A percentile compares a stretch with the other conserved stretches of the same genome.
Evolutionary conservation across 2,113 vertebrate genomes (phyloP).

Genomic region (Eurystomus gularis): DNA sequence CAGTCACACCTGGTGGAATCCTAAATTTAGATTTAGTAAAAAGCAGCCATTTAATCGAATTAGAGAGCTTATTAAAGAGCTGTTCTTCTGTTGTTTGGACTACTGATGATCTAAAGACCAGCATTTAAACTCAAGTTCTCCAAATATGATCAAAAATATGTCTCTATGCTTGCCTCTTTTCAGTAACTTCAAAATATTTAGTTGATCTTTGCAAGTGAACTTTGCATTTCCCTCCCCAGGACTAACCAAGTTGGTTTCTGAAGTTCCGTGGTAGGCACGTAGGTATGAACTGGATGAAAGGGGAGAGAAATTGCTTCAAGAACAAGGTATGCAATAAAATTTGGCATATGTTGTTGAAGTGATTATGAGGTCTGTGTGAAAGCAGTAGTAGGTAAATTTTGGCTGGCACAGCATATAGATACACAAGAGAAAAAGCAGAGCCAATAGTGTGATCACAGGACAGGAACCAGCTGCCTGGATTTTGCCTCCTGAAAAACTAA

Average conservation of each 20-base stretch:
- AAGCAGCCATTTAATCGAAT: constrained; percentile 17
- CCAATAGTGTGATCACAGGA: constrained; percentile 55
- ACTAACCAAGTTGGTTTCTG: background rate
- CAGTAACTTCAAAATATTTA: background rate
- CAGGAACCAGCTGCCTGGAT: constrained; percentile 60
- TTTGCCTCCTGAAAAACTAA: constrained; percentile 58
- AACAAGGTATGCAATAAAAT: constrained; percentile 13
- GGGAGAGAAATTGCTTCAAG: background rate
- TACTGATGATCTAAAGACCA: background rate
- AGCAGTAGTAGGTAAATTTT: constrained; percentile 68
- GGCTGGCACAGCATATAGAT: constrained; percentile 52
- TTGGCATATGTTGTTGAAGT: constrained; percentile 31
- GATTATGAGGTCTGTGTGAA: constrained; percentile 65
- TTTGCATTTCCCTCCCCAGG: background rate
- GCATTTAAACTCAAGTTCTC: background rate
- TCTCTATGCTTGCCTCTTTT: background rate
- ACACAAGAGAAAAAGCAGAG: constrained; percentile 59
- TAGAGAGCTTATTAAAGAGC: constrained; percentile 27
- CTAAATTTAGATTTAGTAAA: constrained; percentile 43
- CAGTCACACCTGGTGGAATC: background rate
- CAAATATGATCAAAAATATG: background rate
- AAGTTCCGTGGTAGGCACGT: background rate
- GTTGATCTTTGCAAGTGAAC: background rate
- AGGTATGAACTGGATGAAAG: background rate
- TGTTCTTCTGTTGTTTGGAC: constrained; percentile 20